phyloP scores from a whole-genome alignment of 1,140 invertebrate species.

The Aphaenogaster ashmeadi region DNA sequence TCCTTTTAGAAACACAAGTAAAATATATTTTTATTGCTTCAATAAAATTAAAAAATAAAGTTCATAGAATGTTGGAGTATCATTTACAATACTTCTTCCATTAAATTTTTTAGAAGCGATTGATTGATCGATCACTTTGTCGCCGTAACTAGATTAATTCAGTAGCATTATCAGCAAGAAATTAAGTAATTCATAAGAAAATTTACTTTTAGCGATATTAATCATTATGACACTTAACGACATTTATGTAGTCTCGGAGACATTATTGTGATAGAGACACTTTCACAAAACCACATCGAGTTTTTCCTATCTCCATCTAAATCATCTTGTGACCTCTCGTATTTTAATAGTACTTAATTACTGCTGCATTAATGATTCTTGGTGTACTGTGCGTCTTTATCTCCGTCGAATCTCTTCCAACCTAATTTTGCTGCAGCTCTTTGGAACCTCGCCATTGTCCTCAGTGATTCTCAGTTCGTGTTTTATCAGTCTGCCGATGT shows the following conservation, averaged over 20 bases:
- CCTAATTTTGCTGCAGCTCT: constrained; percentile 38
- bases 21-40: not conserved
- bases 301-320: not conserved
- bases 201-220: not conserved
- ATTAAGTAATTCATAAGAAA: constrained; percentile 22
- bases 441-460: constrained; percentile 32
- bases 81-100: not conserved
- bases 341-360: constrained; percentile 43
- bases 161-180: not conserved
- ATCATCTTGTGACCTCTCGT: not conserved
- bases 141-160: not conserved
- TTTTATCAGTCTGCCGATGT: not conserved
- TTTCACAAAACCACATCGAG: not conserved
- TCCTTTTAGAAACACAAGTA: not conserved
- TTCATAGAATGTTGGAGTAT: not conserved
- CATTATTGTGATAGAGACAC: not conserved
- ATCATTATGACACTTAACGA: constrained; percentile 10
- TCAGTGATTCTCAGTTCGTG: constrained; percentile 38
- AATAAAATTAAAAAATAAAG: not conserved
- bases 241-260: not conserved
- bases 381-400: constrained; percentile 40
- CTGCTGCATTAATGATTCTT: constrained; percentile 31
- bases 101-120: not conserved
- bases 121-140: not conserved
- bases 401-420: constrained; percentile 25